Evolutionary conservation across 2,113 vertebrate species (phyloP).

Genomic region (Chitala chitala): DNA sequence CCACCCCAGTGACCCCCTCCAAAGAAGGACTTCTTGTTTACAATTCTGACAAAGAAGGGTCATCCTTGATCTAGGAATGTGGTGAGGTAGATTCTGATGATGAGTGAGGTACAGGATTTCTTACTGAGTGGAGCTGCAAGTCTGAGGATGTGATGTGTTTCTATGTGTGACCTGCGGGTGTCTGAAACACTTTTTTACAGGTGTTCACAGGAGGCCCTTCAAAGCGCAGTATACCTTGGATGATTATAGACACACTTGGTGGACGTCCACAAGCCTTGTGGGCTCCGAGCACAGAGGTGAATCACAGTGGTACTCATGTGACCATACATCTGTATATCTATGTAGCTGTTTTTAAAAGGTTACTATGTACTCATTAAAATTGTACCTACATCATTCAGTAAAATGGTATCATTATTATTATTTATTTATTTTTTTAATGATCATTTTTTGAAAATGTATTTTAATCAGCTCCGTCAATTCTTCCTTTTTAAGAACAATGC

Average conservation of each 20-base stretch:
- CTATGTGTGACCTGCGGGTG: too few relatives aligned
- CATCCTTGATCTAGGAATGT: conserved; percentile 49
- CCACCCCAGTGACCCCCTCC: conserved; percentile 65
- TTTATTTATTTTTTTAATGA: not conserved
- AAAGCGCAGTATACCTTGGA: not conserved
- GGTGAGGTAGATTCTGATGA: conserved; percentile 45
- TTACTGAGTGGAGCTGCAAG: not conserved
- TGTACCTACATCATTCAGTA: not conserved
- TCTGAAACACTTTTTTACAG: not conserved
- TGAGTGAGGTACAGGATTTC: conserved; percentile 13
- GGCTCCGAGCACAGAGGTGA: too few relatives aligned
- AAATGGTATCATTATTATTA: not conserved
- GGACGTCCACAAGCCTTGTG: too few relatives aligned
- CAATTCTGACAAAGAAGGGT: conserved; percentile 60
- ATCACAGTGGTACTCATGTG: too few relatives aligned
- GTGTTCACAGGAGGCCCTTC: too few relatives aligned
- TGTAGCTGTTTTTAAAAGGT: not conserved
- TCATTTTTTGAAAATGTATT: not conserved
- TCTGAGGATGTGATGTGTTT: not conserved
- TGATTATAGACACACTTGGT: too few relatives aligned
- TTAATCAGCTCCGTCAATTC: not conserved
- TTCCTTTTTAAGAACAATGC: not conserved
- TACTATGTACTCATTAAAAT: not conserved
- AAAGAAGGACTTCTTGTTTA: conserved; percentile 73
- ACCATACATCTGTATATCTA: not conserved